Conservation (phyloP, 2,888 invertebrate species). For the Lumbricus terrestris region DNA sequence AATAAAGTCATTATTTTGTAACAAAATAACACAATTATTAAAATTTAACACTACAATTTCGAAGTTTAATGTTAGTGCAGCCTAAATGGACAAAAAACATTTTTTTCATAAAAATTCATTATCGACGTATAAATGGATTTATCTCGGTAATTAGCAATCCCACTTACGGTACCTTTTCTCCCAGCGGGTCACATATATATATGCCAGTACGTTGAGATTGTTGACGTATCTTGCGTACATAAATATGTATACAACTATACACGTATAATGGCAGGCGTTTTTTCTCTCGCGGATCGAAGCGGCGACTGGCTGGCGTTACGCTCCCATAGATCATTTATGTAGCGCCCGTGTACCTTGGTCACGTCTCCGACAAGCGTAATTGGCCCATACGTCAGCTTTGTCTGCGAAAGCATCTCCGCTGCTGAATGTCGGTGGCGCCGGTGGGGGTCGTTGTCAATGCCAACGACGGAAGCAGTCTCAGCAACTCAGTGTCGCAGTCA, state of each 20-base stretch:
- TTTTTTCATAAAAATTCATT: too few relatives aligned
- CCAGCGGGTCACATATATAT: too few relatives aligned
- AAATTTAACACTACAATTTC: too few relatives aligned
- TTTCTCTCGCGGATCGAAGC: not conserved
- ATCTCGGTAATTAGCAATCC: too few relatives aligned
- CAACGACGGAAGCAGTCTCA: not conserved
- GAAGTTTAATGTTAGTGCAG: too few relatives aligned
- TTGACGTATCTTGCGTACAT: not conserved
- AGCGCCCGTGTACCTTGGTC: not conserved
- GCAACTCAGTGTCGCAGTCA: not conserved
- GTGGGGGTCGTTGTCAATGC: not conserved
- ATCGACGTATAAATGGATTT: too few relatives aligned
- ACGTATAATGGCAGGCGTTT: not conserved
- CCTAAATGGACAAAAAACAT: too few relatives aligned
- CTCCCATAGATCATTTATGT: slow-evolving; percentile 3
- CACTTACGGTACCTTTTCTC: too few relatives aligned
- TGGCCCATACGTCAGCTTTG: not conserved
- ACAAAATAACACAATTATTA: too few relatives aligned
- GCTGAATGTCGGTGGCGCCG: not conserved
- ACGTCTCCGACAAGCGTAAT: not conserved
- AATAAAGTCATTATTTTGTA: too few relatives aligned
- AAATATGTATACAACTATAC: not conserved
- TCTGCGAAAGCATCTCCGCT: not conserved
- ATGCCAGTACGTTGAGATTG: too few relatives aligned
- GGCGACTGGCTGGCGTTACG: not conserved